Percentiles rank a stretch among this genome's conserved stretches.
These are phyloP conservation scores for Trachelus iudaicus DNA, from an alignment of 2,888 invertebrate genomes.

Conservation along the genomic window DNA sequence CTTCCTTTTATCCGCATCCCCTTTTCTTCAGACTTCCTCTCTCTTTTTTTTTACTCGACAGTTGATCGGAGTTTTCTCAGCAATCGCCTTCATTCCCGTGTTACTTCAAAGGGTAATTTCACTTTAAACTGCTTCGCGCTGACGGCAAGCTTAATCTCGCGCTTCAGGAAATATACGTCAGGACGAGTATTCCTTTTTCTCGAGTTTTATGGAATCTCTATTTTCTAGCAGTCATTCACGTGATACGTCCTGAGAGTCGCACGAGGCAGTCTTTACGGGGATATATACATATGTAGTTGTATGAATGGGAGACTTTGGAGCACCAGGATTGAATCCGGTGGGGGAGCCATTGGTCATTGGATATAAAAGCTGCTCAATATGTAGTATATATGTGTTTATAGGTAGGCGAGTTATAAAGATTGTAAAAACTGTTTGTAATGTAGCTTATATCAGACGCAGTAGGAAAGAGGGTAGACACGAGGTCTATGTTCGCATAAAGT, in stretches of 20 bases:
- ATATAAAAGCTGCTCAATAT: not conserved
- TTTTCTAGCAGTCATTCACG: not conserved
- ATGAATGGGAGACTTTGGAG: not conserved
- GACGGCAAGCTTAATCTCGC: not conserved
- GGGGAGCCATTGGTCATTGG: not conserved
- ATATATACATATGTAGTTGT: not conserved
- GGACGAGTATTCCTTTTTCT: not conserved
- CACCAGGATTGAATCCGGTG: not conserved
- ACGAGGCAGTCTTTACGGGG: not conserved
- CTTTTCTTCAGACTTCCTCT: constrained; percentile 9
- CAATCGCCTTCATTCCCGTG: constrained; percentile 51
- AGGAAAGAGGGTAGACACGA: constrained; percentile 12
- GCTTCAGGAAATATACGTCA: not conserved
- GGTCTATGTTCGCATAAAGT: not conserved
- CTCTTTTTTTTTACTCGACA: constrained; percentile 6
- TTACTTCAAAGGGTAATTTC: constrained; percentile 38
- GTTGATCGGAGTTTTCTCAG: constrained; percentile 39
- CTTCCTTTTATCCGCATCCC: constrained; percentile 1
- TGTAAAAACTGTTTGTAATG: not conserved
- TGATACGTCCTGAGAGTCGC: not conserved
- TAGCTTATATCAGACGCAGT: constrained; percentile 34
- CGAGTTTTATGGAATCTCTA: not conserved
- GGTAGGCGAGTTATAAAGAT: not conserved
- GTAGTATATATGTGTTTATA: not conserved
- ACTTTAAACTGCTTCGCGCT: not conserved